Evolutionary conservation across 2,797 vertebrate species (phyloP).

Genomic region (Lepilemur septentrionalis): DNA sequence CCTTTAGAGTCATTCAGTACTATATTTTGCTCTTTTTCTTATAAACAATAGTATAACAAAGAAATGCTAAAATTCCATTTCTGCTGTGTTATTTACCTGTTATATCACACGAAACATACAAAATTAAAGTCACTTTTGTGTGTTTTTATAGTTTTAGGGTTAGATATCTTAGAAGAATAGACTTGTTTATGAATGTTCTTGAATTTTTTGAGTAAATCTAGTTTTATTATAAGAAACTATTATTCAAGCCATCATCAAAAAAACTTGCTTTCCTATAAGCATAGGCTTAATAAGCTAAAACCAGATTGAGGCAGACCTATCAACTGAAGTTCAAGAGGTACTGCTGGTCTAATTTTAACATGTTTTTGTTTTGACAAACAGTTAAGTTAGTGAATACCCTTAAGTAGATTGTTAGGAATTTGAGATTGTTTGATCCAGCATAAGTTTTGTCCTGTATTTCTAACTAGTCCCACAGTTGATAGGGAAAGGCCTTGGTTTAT

Average conservation of each 20-base stretch:
- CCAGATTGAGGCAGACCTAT: background rate
- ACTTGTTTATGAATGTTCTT: slow-evolving; percentile 42
- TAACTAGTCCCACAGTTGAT: background rate
- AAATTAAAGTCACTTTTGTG: slow-evolving; percentile 23
- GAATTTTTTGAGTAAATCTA: background rate
- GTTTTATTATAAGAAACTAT: slow-evolving; percentile 41
- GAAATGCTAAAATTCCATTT: slow-evolving; percentile 6
- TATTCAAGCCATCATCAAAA: slow-evolving; percentile 18
- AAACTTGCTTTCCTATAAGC: slow-evolving; percentile 13
- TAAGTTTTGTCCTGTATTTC: background rate
- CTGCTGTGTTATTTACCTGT: slow-evolving; percentile 21
- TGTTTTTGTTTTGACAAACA: background rate
- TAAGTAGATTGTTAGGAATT: slow-evolving; percentile 35
- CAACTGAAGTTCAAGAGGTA: slow-evolving; percentile 3
- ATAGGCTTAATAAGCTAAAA: slow-evolving; percentile 20
- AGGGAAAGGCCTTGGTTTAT: background rate
- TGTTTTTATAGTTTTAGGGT: slow-evolving; percentile 21
- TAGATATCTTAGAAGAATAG: slow-evolving; percentile 21
- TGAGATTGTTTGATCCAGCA: background rate
- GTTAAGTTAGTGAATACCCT: background rate
- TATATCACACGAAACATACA: background rate
- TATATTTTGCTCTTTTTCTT: slow-evolving; percentile 34
- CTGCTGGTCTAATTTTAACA: slow-evolving; percentile 24
- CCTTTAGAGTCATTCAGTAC: background rate
- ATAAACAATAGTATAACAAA: background rate